phyloP scores from a whole-genome alignment of 2,888 invertebrate genomes.

The Silvanus unidentatus region DNA sequence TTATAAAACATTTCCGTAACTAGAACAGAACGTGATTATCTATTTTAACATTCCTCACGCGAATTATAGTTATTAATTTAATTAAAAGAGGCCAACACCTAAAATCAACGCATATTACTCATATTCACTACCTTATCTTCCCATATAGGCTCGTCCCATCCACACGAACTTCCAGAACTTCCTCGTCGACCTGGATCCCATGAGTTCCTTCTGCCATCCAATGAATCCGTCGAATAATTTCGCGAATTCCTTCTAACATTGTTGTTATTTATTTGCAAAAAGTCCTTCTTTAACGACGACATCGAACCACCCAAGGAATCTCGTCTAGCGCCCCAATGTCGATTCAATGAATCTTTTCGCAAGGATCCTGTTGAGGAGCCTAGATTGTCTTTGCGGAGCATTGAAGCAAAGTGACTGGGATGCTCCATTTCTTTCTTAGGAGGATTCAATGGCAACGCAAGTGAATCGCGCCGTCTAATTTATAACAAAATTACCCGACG shows the following conservation, averaged over 20 bases:
- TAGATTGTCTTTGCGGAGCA: slow-evolving; percentile 53
- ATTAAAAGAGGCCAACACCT: too few relatives aligned
- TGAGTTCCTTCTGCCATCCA: slow-evolving; percentile 62
- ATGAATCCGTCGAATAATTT: slow-evolving; percentile 62
- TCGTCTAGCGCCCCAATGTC: slow-evolving; percentile 24
- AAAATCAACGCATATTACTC: too few relatives aligned
- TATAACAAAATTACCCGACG: too few relatives aligned
- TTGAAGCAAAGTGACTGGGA: slow-evolving; percentile 66
- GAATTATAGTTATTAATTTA: too few relatives aligned
- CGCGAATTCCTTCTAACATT: slow-evolving; percentile 51
- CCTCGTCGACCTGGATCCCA: slow-evolving; percentile 64
- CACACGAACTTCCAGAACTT: slow-evolving; percentile 54
- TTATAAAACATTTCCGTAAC: too few relatives aligned
- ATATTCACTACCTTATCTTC: slow-evolving; percentile 49
- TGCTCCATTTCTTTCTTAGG: slow-evolving; percentile 57
- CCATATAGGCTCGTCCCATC: slow-evolving; percentile 54
- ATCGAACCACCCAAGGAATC: slow-evolving; percentile 33
- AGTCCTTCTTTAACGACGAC: slow-evolving; percentile 44
- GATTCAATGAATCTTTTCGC: slow-evolving; percentile 26
- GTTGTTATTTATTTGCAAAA: slow-evolving; percentile 45
- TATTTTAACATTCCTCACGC: too few relatives aligned
- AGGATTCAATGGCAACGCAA: slow-evolving; percentile 55
- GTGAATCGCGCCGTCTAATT: slow-evolving; percentile 57
- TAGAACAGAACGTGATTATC: too few relatives aligned
- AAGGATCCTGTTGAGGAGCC: slow-evolving; percentile 37